These are phyloP conservation scores for Trematomus loennbergii DNA, from an alignment of 2,113 vertebrate genomes.

Conservation along the genomic window DNA sequence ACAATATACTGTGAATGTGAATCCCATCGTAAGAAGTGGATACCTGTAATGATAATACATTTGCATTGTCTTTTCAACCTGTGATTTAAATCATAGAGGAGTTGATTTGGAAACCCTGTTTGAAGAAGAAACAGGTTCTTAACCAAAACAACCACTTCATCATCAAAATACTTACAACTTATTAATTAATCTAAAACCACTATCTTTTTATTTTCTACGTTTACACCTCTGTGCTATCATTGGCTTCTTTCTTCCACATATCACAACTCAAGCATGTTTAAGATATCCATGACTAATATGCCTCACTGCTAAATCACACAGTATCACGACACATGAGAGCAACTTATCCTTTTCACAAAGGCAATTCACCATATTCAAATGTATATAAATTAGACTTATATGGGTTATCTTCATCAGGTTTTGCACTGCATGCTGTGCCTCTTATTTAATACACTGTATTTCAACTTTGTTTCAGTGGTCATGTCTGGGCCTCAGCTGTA, in stretches of 20 bases:
- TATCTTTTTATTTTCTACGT: not conserved
- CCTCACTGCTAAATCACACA: not conserved
- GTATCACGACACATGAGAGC: no score
- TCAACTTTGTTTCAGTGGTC: not conserved
- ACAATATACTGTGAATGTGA: not conserved
- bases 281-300: not conserved
- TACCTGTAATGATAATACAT: not conserved
- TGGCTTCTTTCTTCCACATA: slow-evolving; percentile 12
- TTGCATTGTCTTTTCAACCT: not conserved
- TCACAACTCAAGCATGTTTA: not conserved
- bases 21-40: not conserved
- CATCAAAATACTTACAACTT: not conserved
- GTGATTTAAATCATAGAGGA: slow-evolving; percentile 4
- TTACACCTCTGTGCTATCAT: not conserved
- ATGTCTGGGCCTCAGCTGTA: not conserved
- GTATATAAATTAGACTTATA: no score
- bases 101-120: slow-evolving; percentile 4
- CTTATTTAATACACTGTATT: not conserved
- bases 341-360: not conserved
- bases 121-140: slow-evolving; percentile 10
- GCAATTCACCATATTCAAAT: not conserved
- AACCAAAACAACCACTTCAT: slow-evolving; percentile 10
- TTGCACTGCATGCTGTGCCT: not conserved
- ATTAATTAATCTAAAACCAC: slow-evolving; percentile 6
- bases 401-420: not conserved